phyloP scores from a whole-genome alignment of 30 jellyfish, hydroid and myxozoan genomes.

The Clytia hemisphaerica region DNA sequence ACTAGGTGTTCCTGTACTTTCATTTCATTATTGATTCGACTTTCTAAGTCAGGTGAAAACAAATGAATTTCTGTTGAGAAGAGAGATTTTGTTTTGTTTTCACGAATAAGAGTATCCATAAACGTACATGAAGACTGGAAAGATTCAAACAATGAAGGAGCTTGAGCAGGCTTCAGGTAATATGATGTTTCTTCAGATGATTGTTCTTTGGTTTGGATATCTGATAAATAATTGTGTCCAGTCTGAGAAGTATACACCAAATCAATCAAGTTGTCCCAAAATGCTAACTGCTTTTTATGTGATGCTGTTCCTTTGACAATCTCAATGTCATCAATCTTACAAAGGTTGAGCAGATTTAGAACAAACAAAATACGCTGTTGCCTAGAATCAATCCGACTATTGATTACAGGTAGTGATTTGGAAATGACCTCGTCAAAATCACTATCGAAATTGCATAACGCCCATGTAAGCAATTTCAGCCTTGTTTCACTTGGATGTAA shows the following conservation, averaged over 20 bases:
- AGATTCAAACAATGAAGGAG: slow-evolving; percentile 11
- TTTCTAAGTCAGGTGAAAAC: slow-evolving; percentile 64
- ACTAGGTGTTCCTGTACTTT: slow-evolving; percentile 40
- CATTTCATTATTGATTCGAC: slow-evolving; percentile 1
- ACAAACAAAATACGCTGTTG: slow-evolving; percentile 55
- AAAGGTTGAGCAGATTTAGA: slow-evolving; percentile 52
- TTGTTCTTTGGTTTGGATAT: not conserved
- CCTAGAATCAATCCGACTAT: slow-evolving; percentile 44
- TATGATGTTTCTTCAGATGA: not conserved
- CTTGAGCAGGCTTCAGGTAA: not conserved
- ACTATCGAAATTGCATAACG: slow-evolving; percentile 38
- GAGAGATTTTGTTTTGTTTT: slow-evolving; percentile 37
- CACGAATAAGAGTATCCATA: slow-evolving; percentile 48
- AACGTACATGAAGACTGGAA: slow-evolving; percentile 37
- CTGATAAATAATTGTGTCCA: slow-evolving; percentile 17
- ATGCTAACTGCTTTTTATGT: slow-evolving; percentile 49
- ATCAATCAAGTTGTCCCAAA: slow-evolving; percentile 67
- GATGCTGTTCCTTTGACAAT: slow-evolving; percentile 81
- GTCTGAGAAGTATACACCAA: slow-evolving; percentile 32
- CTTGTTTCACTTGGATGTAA: slow-evolving; percentile 83
- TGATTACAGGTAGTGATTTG: slow-evolving; percentile 42
- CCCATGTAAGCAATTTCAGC: slow-evolving; percentile 56
- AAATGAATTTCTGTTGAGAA: slow-evolving; percentile 48
- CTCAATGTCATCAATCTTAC: slow-evolving; percentile 61
- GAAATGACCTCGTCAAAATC: slow-evolving; percentile 46